Percentiles rank a stretch among this genome's conserved stretches.
These are phyloP conservation scores for Nycticorax nycticorax DNA, from an alignment of 2,113 vertebrate species.

Conservation along the genomic window DNA sequence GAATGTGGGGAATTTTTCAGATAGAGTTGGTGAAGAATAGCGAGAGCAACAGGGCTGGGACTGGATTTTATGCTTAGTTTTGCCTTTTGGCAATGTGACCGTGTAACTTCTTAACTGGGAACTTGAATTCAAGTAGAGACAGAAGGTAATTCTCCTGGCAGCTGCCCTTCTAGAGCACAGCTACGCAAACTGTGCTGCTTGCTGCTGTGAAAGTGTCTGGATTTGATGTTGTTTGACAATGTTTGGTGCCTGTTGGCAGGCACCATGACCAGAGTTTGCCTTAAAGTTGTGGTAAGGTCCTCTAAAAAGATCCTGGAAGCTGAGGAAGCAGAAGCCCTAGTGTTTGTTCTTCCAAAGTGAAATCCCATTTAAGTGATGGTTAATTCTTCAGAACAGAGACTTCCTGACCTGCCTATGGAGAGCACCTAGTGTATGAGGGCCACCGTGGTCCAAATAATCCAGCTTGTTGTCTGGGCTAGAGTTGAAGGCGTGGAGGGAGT, in stretches of 20 bases:
- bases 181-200: background rate
- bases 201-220: background rate
- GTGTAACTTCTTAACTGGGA: background rate
- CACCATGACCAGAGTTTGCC: background rate
- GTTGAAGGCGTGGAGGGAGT: background rate
- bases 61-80: background rate
- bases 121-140: background rate
- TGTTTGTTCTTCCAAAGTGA: accelerated
- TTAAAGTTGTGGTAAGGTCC: background rate
- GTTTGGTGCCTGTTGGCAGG: background rate
- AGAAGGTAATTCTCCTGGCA: background rate
- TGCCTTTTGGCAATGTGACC: background rate
- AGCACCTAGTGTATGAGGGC: background rate
- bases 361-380: background rate
- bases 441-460: background rate
- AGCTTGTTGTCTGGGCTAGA: background rate
- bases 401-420: background rate
- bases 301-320: background rate
- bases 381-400: background rate
- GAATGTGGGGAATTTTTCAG: constrained; percentile 38
- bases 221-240: accelerated
- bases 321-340: background rate
- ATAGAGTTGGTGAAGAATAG: constrained; percentile 7
- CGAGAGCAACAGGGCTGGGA: background rate
- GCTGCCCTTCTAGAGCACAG: background rate